A percentile compares a stretch with the other conserved stretches of the same genome.
These are phyloP conservation scores for Helobdella robusta DNA, from an alignment of 2,888 invertebrate genomes.

Conservation along the genomic window DNA sequence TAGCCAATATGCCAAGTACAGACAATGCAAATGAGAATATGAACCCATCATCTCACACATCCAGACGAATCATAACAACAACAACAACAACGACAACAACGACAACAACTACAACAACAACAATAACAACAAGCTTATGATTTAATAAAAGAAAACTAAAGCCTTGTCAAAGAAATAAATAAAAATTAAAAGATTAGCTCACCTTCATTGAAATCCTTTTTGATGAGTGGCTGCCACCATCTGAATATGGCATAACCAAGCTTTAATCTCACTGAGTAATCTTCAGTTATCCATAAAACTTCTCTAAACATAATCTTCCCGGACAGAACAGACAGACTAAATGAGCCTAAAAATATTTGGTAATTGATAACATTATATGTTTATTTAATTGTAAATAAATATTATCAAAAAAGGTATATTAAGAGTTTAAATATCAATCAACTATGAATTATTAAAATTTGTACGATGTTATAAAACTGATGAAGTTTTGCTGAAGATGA, in stretches of 20 bases:
- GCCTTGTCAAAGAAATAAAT: no score
- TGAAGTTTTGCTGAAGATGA: conserved; percentile 51
- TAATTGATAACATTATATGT: no score
- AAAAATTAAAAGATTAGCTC: conserved; percentile 8
- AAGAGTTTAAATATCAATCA: no score
- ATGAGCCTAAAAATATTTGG: conserved; percentile 75
- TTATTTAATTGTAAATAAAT: no score
- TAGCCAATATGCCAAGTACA: no score
- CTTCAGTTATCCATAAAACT: conserved; percentile 82
- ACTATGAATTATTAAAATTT: conserved; percentile 32
- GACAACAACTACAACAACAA: not conserved
- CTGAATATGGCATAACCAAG: conserved; percentile 94
- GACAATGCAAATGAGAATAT: no score
- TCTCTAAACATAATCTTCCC: conserved; percentile 98
- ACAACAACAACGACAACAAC: not conserved
- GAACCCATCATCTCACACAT: no score
- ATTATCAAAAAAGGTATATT: no score
- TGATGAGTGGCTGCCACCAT: conserved; percentile 93
- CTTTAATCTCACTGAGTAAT: conserved; percentile 81
- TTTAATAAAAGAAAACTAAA: not conserved
- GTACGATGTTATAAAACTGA: conserved; percentile 59
- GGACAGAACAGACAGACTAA: conserved; percentile 85
- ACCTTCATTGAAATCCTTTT: conserved; percentile 91
- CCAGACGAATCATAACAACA: no score
- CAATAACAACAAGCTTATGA: not conserved